These are phyloP conservation scores for Meda fulgida DNA, from an alignment of 2,797 vertebrate genomes.

Conservation along the genomic window DNA sequence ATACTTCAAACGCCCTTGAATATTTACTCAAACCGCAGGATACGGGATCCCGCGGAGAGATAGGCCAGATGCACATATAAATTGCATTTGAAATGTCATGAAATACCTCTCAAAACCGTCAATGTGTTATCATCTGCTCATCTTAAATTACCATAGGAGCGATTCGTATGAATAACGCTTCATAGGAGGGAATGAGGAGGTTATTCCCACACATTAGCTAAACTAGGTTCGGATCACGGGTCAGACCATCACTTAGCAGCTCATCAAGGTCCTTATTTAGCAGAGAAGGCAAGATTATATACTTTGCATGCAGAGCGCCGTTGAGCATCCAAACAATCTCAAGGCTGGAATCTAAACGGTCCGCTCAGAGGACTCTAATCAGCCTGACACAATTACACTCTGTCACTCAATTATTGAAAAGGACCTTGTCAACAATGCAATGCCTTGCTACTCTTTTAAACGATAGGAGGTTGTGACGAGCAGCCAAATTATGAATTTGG, in stretches of 20 bases:
- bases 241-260: slow-evolving; percentile 70
- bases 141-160: slow-evolving; percentile 12
- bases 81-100: slow-evolving; percentile 13
- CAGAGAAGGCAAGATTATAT: slow-evolving; percentile 71
- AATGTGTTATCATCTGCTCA: background rate
- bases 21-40: slow-evolving; percentile 38
- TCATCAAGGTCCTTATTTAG: slow-evolving; percentile 75
- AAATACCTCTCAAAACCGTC: slow-evolving; percentile 12
- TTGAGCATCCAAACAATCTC: slow-evolving; percentile 64
- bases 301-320: slow-evolving; percentile 64
- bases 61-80: slow-evolving; percentile 14
- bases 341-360: slow-evolving; percentile 58
- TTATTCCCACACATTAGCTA: slow-evolving; percentile 73
- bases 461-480: slow-evolving; percentile 48
- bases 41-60: slow-evolving; percentile 7
- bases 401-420: slow-evolving; percentile 62
- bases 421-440: slow-evolving; percentile 60
- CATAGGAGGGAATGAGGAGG: slow-evolving; percentile 19
- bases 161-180: background rate
- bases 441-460: slow-evolving; percentile 60
- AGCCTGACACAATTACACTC: slow-evolving; percentile 61
- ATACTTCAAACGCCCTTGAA: slow-evolving; percentile 25
- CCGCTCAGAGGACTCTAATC: slow-evolving; percentile 57
- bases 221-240: slow-evolving; percentile 76
- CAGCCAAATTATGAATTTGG: slow-evolving; percentile 28